Evolutionary conservation across 2,113 vertebrate genomes (phyloP).

Genomic region (Penelope pileata): DNA sequence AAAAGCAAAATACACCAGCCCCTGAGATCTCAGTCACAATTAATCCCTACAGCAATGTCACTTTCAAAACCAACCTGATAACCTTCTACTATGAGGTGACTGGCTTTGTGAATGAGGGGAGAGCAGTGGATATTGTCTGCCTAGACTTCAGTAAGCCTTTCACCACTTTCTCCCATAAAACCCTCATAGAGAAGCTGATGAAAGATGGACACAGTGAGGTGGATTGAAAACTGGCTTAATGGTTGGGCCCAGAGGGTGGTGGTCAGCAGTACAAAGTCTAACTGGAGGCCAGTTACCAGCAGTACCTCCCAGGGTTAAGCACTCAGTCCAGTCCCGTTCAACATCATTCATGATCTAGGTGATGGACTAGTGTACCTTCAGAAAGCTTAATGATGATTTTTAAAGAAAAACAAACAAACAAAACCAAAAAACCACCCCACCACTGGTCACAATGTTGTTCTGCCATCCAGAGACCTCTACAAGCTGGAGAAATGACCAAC

Average conservation of each 20-base stretch:
- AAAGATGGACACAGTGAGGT: not conserved
- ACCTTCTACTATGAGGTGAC: not conserved
- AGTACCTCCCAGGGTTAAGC: not conserved
- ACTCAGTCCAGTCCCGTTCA: not conserved
- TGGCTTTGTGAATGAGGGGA: not conserved
- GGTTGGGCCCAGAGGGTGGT: not conserved
- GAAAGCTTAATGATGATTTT: not conserved
- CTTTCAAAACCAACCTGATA: not conserved
- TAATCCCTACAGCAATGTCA: not conserved
- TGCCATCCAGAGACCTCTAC: not conserved
- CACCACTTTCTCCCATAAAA: not conserved
- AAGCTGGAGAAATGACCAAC: not conserved
- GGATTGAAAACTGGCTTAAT: not conserved
- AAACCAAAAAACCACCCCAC: not conserved
- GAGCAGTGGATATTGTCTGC: not conserved
- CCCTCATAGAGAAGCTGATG: not conserved
- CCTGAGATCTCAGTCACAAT: not conserved
- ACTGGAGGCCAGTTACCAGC: not conserved
- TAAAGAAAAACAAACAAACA: too few species aligned
- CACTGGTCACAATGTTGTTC: not conserved
- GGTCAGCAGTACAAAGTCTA: not conserved
- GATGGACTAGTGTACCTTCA: not conserved
- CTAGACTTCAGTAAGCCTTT: not conserved
- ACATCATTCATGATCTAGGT: not conserved
- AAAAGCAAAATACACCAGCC: conserved; percentile 23